Evolutionary conservation across 2,888 invertebrate genomes (phyloP).

Genomic region (Mermis nigrescens): DNA sequence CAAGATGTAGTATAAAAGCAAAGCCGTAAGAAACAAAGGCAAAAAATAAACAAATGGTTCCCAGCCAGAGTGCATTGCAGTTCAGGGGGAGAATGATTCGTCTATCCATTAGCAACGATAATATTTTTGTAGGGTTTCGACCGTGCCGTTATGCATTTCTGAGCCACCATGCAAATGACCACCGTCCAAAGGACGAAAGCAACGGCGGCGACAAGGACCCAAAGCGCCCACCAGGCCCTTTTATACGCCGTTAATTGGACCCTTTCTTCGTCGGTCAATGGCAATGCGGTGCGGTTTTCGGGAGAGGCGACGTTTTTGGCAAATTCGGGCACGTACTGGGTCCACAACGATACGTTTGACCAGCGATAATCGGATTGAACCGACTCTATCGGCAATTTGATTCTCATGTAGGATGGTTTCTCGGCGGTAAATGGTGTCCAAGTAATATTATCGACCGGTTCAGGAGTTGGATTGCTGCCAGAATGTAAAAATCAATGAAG

Average conservation of each 20-base stretch:
- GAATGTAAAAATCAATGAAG: background rate
- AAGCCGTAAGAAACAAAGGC: too few species aligned
- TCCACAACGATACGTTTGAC: constrained; percentile 29
- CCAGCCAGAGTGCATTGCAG: too few species aligned
- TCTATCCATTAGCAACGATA: constrained; percentile 1
- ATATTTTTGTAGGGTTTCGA: constrained; percentile 12
- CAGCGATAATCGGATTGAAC: constrained; percentile 20
- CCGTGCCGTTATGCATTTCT: constrained; percentile 17
- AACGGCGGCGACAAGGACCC: constrained; percentile 27
- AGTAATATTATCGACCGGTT: constrained; percentile 15
- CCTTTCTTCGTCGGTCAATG: constrained; percentile 8
- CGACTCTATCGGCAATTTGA: constrained; percentile 21
- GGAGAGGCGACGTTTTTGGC: constrained; percentile 10
- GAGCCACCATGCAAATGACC: constrained; percentile 22
- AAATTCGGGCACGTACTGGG: constrained; percentile 15
- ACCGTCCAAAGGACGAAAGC: constrained; percentile 24
- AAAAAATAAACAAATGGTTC: too few species aligned
- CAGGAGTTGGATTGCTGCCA: constrained; percentile 22
- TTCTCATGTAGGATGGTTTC: constrained; percentile 20
- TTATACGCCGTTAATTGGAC: constrained; percentile 23
- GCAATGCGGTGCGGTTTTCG: constrained; percentile 13
- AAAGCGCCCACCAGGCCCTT: constrained; percentile 28
- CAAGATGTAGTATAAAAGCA: too few species aligned
- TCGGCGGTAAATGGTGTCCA: constrained; percentile 23
- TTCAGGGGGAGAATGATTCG: too few species aligned